Evolutionary conservation across 2,113 vertebrate species (phyloP).

Genomic region (Cryptomyrus ogoouensis): DNA sequence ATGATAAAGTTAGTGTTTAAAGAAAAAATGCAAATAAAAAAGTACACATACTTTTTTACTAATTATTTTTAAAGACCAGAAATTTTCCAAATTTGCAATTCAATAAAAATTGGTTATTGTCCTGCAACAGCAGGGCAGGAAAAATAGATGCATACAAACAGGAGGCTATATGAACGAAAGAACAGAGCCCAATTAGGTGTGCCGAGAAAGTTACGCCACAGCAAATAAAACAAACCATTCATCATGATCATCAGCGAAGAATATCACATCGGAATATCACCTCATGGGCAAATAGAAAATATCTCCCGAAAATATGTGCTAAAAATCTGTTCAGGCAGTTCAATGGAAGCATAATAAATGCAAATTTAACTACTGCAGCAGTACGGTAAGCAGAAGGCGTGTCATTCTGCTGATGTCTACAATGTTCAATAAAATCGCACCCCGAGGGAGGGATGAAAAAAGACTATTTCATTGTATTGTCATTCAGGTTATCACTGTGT

Average conservation of each 20-base stretch:
- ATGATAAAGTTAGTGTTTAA: neutral
- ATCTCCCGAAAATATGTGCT: neutral
- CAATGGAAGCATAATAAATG: slow-evolving; percentile 7
- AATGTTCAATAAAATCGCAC: neutral
- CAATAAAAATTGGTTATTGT: neutral
- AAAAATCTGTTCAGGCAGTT: slow-evolving; percentile 8
- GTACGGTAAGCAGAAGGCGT: neutral
- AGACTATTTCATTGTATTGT: neutral
- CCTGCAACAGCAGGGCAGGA: neutral
- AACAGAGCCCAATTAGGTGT: neutral
- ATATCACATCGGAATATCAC: neutral
- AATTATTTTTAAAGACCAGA: neutral
- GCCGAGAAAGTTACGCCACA: neutral
- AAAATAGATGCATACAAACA: neutral
- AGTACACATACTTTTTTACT: neutral
- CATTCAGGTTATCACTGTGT: slow-evolving; percentile 1
- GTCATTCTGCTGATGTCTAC: neutral
- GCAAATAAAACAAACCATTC: neutral
- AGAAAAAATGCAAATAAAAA: neutral
- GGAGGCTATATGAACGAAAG: neutral
- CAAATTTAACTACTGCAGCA: neutral
- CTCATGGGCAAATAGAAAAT: neutral
- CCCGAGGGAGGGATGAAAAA: slow-evolving; percentile 3
- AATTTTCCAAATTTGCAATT: neutral
- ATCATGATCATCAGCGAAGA: neutral